These are phyloP conservation scores for Notarius quadriscutis DNA, from an alignment of 2,113 vertebrate species.

Conservation along the genomic window DNA sequence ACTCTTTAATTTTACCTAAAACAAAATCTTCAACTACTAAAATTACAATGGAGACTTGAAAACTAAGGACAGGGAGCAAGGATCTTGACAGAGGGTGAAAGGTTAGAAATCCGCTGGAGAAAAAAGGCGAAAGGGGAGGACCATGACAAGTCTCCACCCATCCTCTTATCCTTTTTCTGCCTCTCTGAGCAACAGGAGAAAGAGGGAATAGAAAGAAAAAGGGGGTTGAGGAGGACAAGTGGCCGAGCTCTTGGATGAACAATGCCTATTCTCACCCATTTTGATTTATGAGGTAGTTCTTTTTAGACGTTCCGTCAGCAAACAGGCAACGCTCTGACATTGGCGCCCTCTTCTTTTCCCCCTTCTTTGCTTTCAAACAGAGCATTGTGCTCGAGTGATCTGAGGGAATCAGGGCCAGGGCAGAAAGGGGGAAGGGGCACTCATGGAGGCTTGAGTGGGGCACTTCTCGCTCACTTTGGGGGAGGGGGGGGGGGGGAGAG, in stretches of 20 bases:
- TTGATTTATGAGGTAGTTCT: constrained; percentile 79
- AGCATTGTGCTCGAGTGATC: constrained; percentile 67
- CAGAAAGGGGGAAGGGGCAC: constrained; percentile 36
- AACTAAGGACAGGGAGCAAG: too few species aligned
- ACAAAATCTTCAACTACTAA: not conserved
- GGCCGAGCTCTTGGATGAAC: constrained; percentile 68
- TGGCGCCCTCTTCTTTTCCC: constrained; percentile 58
- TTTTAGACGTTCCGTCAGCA: constrained; percentile 73
- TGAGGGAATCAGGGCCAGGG: constrained; percentile 64
- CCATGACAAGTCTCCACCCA: constrained; percentile 26
- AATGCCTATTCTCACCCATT: constrained; percentile 75
- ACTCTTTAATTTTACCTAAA: not conserved
- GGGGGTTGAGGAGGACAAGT: constrained; percentile 58
- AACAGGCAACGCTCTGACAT: constrained; percentile 73
- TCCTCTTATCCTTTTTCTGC: constrained; percentile 29
- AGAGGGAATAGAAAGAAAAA: constrained; percentile 7
- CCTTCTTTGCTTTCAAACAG: constrained; percentile 67
- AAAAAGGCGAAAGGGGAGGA: not conserved
- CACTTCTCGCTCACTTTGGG: constrained; percentile 46
- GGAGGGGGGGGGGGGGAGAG: not conserved
- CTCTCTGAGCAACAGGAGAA: constrained; percentile 50
- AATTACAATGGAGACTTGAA: not conserved
- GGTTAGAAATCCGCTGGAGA: constrained; percentile 12
- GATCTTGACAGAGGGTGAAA: constrained; percentile 26
- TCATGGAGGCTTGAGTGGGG: constrained; percentile 32